phyloP scores from a whole-genome alignment of 1,140 invertebrate genomes.

The Cardiocondyla obscurior region DNA sequence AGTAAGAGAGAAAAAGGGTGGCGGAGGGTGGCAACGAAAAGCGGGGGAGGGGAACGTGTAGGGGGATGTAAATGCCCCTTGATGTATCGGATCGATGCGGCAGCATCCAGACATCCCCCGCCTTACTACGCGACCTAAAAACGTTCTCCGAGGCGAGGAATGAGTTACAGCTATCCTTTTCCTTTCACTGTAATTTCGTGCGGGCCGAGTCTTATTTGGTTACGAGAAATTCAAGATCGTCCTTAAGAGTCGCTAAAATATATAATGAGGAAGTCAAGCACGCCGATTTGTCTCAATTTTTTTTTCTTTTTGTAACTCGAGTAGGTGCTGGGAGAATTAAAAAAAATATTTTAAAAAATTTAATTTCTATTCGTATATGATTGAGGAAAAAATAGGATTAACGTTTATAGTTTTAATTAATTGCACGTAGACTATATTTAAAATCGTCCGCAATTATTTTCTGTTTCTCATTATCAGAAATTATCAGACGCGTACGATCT shows the following conservation, averaged over 20 bases:
- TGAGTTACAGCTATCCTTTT: constrained; percentile 71
- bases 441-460: not conserved
- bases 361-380: not conserved
- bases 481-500: not conserved
- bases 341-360: not conserved
- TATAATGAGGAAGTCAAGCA: not conserved
- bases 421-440: not conserved
- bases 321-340: no score
- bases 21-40: constrained; percentile 41
- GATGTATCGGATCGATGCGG: constrained; percentile 85
- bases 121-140: constrained; percentile 83
- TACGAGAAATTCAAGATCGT: constrained; percentile 31
- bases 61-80: constrained; percentile 83
- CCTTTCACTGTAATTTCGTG: constrained; percentile 71
- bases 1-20: constrained; percentile 37
- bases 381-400: not conserved
- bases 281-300: not conserved
- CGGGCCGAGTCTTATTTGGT: constrained; percentile 5
- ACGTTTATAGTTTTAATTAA: not conserved
- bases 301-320: no score
- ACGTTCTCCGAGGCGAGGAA: constrained; percentile 76
- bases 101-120: constrained; percentile 81
- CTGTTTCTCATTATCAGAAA: not conserved
- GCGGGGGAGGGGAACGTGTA: constrained; percentile 56
- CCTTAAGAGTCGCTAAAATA: not conserved